These are phyloP conservation scores for Thalassoma bifasciatum DNA, from an alignment of 2,113 vertebrate species.

Conservation along the genomic window DNA sequence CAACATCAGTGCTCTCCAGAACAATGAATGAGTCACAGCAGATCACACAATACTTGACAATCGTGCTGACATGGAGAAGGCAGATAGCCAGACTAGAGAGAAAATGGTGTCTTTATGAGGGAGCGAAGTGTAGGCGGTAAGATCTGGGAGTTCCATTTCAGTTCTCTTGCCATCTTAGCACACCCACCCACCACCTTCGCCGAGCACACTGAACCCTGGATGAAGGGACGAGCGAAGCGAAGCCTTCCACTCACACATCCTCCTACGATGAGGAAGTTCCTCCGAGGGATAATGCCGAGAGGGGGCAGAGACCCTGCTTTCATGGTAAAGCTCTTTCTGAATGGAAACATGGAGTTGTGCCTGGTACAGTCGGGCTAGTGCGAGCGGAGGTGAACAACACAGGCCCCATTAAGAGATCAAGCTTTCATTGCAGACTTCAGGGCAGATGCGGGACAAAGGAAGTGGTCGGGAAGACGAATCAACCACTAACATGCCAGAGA, in stretches of 20 bases:
- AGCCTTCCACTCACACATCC: slow-evolving; percentile 72
- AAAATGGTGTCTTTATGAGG: slow-evolving; percentile 67
- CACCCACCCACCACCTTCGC: slow-evolving; percentile 71
- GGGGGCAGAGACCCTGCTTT: slow-evolving; percentile 59
- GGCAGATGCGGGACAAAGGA: slow-evolving; percentile 34
- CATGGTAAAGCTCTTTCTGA: slow-evolving; percentile 59
- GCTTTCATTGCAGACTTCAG: slow-evolving; percentile 48
- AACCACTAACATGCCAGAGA: slow-evolving; percentile 29
- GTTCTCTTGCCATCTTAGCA: slow-evolving; percentile 74
- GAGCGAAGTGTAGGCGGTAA: slow-evolving; percentile 68
- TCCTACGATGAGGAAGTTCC: slow-evolving; percentile 73
- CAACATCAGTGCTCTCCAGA: slow-evolving; percentile 63
- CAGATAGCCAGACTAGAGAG: slow-evolving; percentile 76
- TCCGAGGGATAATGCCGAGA: slow-evolving; percentile 56
- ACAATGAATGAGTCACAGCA: slow-evolving; percentile 75
- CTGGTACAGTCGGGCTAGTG: slow-evolving; percentile 33
- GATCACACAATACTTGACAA: slow-evolving; percentile 76
- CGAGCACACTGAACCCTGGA: slow-evolving; percentile 63
- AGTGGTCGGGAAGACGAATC: slow-evolving; percentile 16
- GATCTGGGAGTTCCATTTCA: slow-evolving; percentile 81
- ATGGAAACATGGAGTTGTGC: slow-evolving; percentile 46
- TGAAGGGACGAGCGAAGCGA: slow-evolving; percentile 56
- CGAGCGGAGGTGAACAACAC: slow-evolving; percentile 51
- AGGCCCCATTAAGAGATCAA: slow-evolving; percentile 67
- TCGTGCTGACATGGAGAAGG: slow-evolving; percentile 74